phyloP scores from a whole-genome alignment of 2,888 invertebrate species.

The Hylaea fasciaria region DNA sequence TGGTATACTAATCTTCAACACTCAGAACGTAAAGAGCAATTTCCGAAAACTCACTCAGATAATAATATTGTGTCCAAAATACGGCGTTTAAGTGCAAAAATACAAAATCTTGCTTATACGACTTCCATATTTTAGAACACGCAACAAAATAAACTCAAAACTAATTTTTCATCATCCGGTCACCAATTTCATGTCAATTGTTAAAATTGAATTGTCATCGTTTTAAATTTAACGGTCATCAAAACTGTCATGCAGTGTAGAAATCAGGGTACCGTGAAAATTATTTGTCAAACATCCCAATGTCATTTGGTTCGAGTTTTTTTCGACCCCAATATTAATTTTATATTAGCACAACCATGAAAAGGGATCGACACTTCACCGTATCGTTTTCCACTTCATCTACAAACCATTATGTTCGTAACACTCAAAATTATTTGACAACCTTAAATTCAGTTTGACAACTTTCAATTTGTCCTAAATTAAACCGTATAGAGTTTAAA shows the following conservation, averaged over 20 bases:
- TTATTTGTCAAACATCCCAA: conserved; percentile 58
- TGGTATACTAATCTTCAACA: too few relatives aligned
- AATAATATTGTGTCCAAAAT: too few relatives aligned
- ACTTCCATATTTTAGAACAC: too few relatives aligned
- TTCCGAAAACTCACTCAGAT: too few relatives aligned
- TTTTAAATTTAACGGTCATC: conserved; percentile 54
- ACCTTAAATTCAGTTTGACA: conserved; percentile 34
- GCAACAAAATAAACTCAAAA: neutral
- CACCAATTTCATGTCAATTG: conserved; percentile 5
- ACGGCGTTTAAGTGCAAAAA: too few relatives aligned
- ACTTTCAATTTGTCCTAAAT: conserved; percentile 25
- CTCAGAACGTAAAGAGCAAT: too few relatives aligned
- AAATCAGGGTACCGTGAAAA: conserved; percentile 57
- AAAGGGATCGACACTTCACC: conserved; percentile 79
- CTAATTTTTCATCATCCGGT: neutral
- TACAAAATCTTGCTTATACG: too few relatives aligned
- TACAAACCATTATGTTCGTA: conserved; percentile 66
- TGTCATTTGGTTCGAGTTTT: conserved; percentile 48
- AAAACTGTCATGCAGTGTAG: conserved; percentile 49
- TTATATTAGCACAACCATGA: conserved; percentile 77
- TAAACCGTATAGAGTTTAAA: conserved; percentile 39
- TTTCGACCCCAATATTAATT: conserved; percentile 75
- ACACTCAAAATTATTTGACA: conserved; percentile 51
- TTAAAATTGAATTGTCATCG: conserved; percentile 29
- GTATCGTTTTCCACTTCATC: conserved; percentile 83